These are phyloP conservation scores for Staurois parvus DNA, from an alignment of 2,797 vertebrate genomes.

Conservation along the genomic window DNA sequence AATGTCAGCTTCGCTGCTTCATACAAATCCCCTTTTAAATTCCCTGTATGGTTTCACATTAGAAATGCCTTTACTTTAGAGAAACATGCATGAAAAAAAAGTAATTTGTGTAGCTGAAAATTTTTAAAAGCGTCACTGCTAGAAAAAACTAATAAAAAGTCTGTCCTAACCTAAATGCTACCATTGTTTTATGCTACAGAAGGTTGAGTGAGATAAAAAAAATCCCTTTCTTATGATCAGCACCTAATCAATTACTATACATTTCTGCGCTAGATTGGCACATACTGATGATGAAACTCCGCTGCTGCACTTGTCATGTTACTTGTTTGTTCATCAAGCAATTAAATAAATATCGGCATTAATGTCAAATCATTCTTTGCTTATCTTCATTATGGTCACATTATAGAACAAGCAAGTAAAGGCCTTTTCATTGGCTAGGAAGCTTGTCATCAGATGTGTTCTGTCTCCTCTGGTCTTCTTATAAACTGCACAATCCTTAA, in stretches of 20 bases:
- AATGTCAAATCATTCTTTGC: conserved; percentile 10
- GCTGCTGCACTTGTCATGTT: conserved; percentile 24
- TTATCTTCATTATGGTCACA: not conserved
- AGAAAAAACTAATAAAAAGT: not conserved
- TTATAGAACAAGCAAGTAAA: conserved; percentile 25
- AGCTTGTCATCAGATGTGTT: conserved; percentile 20
- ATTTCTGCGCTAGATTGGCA: not conserved
- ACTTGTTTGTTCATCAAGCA: conserved; percentile 26
- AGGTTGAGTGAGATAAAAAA: conserved; percentile 49
- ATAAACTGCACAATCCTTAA: conserved; percentile 8
- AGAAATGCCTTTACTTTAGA: not conserved
- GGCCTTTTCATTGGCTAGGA: conserved; percentile 1
- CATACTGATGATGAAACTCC: conserved; percentile 15
- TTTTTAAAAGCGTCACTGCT: not conserved
- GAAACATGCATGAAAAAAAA: not conserved
- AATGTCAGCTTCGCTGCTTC: too few species aligned
- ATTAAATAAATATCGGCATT: conserved; percentile 39
- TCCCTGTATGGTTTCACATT: not conserved
- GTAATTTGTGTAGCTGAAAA: not conserved
- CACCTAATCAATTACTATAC: conserved; percentile 45
- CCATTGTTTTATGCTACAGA: conserved; percentile 13
- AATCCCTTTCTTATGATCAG: conserved; percentile 31
- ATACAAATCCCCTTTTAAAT: too few species aligned
- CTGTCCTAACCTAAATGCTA: conserved; percentile 1
- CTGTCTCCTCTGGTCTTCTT: conserved; percentile 14